Evolutionary conservation across 2,888 invertebrate species (phyloP).

Genomic region (Lepidocyrtinus sp.): DNA sequence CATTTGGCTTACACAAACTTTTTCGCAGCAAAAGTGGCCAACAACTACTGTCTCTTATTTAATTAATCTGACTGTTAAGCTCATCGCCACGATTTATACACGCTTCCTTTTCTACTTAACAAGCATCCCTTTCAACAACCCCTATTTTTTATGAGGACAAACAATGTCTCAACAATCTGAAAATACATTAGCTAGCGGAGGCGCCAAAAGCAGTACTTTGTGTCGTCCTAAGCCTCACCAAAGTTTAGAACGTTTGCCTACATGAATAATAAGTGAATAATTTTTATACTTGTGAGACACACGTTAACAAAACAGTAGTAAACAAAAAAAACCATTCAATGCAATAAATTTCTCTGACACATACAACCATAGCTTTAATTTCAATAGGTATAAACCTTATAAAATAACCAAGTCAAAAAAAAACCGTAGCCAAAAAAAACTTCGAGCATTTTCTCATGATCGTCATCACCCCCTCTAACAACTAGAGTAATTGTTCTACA

Average conservation of each 20-base stretch:
- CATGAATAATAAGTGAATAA: conserved; percentile 16
- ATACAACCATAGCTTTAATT: neutral
- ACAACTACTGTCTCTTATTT: conserved; percentile 41
- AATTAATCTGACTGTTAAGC: conserved; percentile 42
- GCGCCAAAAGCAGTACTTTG: neutral
- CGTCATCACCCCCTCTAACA: neutral
- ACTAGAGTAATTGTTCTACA: neutral
- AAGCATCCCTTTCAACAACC: conserved; percentile 1
- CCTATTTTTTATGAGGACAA: neutral
- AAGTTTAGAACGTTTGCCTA: neutral
- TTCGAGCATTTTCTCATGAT: neutral
- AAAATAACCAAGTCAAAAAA: too few relatives aligned
- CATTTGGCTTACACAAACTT: conserved; percentile 50
- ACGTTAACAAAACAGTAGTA: neutral
- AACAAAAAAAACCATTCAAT: neutral
- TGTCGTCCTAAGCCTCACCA: conserved; percentile 3
- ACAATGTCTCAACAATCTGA: neutral
- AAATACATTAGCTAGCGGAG: neutral
- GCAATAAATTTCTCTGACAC: conserved; percentile 14
- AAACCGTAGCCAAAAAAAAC: too few relatives aligned
- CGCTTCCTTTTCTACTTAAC: neutral
- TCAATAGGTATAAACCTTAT: neutral
- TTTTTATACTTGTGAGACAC: neutral
- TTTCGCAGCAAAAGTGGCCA: conserved; percentile 29
- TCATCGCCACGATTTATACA: conserved; percentile 29